Conservation (phyloP, 2,797 vertebrate species). For the Cryptoblepharus egeriae region DNA sequence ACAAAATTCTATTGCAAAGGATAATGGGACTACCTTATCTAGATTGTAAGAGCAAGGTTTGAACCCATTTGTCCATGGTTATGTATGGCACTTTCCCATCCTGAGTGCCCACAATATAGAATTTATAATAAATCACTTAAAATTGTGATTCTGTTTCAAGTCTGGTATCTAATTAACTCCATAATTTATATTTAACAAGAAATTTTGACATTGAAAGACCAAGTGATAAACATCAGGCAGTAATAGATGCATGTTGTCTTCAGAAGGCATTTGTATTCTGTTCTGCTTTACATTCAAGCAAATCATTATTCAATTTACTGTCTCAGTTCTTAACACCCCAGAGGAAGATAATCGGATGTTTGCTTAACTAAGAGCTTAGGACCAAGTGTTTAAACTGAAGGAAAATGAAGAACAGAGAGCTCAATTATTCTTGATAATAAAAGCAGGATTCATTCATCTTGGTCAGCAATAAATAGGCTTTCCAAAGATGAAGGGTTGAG, state of each 20-base stretch:
- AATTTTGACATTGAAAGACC: not conserved
- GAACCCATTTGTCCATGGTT: not conserved
- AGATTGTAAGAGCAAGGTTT: not conserved
- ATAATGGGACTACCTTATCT: not conserved
- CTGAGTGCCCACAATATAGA: not conserved
- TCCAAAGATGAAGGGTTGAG: not conserved
- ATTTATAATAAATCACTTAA: not conserved
- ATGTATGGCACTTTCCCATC: not conserved
- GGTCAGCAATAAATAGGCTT: slow-evolving; percentile 10
- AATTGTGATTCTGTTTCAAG: not conserved
- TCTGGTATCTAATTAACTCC: slow-evolving; percentile 28
- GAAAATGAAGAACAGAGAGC: slow-evolving; percentile 15
- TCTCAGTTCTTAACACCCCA: slow-evolving; percentile 17
- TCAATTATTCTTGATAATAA: slow-evolving; percentile 29
- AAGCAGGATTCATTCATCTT: slow-evolving; percentile 17
- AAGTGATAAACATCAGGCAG: not conserved
- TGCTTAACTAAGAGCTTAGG: slow-evolving; percentile 32
- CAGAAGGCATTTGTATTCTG: not conserved
- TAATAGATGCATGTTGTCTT: not conserved
- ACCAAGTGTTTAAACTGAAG: slow-evolving; percentile 11
- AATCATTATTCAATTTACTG: slow-evolving; percentile 38
- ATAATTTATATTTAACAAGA: slow-evolving; percentile 31
- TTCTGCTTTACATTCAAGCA: not conserved
- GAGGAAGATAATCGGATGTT: slow-evolving; percentile 25
- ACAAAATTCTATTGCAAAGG: not conserved